phyloP scores from a whole-genome alignment of 2,888 invertebrate species.

The Synanthedon formicaeformis region DNA sequence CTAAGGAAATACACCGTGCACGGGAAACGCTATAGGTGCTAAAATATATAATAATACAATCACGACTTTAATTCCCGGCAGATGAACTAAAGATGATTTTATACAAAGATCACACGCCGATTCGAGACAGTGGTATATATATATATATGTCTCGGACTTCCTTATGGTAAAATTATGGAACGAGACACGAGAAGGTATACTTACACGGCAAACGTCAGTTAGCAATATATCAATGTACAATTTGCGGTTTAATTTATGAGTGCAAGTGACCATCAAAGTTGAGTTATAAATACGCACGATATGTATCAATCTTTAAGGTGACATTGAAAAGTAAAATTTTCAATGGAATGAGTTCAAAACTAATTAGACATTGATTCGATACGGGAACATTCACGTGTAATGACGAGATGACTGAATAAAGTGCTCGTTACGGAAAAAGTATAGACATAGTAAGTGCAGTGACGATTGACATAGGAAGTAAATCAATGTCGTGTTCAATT shows the following conservation, averaged over 20 bases:
- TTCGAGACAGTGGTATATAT: too few relatives aligned
- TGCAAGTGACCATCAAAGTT: background rate
- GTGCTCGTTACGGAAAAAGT: background rate
- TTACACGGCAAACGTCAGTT: too few relatives aligned
- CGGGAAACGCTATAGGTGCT: background rate
- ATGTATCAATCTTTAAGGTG: slow-evolving; percentile 6
- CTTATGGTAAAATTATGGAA: too few relatives aligned
- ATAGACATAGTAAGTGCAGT: too few relatives aligned
- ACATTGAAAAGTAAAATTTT: slow-evolving; percentile 2
- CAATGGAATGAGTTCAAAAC: slow-evolving; percentile 4
- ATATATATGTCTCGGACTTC: too few relatives aligned
- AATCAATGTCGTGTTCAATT: too few relatives aligned
- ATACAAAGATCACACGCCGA: too few relatives aligned
- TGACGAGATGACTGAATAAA: background rate
- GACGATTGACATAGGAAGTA: too few relatives aligned
- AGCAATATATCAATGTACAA: too few relatives aligned
- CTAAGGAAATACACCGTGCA: background rate
- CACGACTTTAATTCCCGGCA: background rate
- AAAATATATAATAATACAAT: background rate
- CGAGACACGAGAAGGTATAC: too few relatives aligned
- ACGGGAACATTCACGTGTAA: background rate
- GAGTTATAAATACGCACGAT: slow-evolving; percentile 3
- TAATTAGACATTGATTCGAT: slow-evolving; percentile 4
- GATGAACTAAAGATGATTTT: too few relatives aligned
- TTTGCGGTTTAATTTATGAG: too few relatives aligned